These are phyloP conservation scores for Drosophila borealis DNA, from an alignment of 2,888 invertebrate genomes.

Conservation along the genomic window DNA sequence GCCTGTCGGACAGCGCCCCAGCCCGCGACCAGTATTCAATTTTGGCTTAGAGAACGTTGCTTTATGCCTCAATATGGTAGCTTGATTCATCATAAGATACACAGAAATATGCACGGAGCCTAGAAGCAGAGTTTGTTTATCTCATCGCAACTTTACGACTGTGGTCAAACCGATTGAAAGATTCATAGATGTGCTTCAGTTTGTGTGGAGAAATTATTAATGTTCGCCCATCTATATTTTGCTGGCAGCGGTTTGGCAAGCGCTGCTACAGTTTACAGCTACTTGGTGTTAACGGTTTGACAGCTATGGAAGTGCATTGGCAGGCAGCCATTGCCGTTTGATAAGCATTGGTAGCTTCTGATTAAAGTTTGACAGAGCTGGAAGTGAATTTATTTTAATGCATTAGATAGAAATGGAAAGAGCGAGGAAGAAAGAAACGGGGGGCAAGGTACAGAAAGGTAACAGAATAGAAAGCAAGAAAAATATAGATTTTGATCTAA, in stretches of 20 bases:
- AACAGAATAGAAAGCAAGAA: not conserved
- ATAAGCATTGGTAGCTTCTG: not conserved
- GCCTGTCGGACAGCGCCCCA: constrained; percentile 7
- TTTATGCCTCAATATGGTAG: constrained; percentile 68
- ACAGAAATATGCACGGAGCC: constrained; percentile 37
- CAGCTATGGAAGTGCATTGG: constrained; percentile 5
- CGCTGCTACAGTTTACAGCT: constrained; percentile 27
- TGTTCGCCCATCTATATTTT: constrained; percentile 30
- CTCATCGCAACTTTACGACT: constrained; percentile 5
- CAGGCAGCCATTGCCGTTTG: constrained; percentile 5
- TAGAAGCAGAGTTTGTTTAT: constrained; percentile 25
- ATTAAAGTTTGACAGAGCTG: not conserved
- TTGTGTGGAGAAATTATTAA: constrained; percentile 11
- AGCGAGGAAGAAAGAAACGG: too few relatives aligned
- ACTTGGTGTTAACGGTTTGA: constrained; percentile 23
- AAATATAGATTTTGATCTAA: not conserved
- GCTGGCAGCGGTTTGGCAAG: constrained; percentile 31
- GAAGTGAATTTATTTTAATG: too few relatives aligned
- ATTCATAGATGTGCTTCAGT: not conserved
- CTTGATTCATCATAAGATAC: constrained; percentile 52
- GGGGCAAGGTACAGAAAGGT: not conserved
- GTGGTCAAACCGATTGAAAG: not conserved
- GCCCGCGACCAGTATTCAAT: constrained; percentile 33
- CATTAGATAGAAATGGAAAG: not conserved
- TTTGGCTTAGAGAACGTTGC: constrained; percentile 49